Percentiles rank a stretch among this genome's conserved stretches.
These are phyloP conservation scores for Anastatus disparis DNA, from an alignment of 1,140 invertebrate genomes.

Conservation along the genomic window DNA sequence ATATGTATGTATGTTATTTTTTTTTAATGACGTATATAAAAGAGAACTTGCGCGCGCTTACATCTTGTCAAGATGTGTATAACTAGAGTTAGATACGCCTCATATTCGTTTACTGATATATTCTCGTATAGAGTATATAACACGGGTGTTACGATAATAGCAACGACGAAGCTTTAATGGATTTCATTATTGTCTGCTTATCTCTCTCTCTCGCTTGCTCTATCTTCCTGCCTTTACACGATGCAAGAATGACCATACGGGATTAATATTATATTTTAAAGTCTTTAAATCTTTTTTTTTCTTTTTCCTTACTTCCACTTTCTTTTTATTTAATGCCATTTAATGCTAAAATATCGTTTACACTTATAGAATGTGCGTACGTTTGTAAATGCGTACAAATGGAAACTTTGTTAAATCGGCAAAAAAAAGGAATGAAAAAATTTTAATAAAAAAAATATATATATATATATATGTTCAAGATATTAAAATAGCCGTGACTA, in stretches of 20 bases:
- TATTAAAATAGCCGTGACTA: constrained; percentile 24
- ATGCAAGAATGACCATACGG: too few species aligned
- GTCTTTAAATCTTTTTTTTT: not conserved
- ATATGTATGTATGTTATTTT: too few species aligned
- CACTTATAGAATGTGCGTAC: not conserved
- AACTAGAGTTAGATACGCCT: too few species aligned
- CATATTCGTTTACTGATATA: too few species aligned
- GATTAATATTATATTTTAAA: too few species aligned
- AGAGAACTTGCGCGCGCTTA: not conserved
- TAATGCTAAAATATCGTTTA: too few species aligned
- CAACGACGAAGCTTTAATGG: constrained; percentile 53
- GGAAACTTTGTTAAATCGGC: constrained; percentile 17
- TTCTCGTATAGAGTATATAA: not conserved
- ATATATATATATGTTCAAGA: not conserved
- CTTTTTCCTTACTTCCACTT: not conserved
- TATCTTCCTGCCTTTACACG: not conserved
- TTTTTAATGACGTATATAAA: constrained; percentile 28
- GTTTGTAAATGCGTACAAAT: not conserved
- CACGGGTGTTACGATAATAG: constrained; percentile 55
- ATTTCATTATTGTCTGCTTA: constrained; percentile 54
- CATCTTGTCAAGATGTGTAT: too few species aligned
- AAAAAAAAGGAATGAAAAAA: too few species aligned
- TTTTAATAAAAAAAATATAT: too few species aligned
- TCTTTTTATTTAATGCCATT: not conserved
- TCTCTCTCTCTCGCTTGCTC: not conserved